Conservation (phyloP, 2,888 invertebrate species). For the Euzetes globulus region DNA sequence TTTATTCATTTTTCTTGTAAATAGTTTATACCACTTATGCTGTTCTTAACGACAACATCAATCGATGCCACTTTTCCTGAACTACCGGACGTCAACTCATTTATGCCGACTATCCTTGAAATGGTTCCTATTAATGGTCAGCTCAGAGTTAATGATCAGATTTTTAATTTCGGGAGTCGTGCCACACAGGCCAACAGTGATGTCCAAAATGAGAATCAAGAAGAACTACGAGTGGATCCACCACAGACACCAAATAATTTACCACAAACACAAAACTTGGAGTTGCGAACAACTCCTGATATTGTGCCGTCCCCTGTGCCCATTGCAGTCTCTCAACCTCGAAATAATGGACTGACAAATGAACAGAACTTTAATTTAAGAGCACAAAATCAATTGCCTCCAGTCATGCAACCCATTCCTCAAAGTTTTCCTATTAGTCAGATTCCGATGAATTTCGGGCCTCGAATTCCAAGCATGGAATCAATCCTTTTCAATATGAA, state of each 20-base stretch:
- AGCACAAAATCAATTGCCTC: neutral
- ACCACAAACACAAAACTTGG: neutral
- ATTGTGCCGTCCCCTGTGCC: neutral
- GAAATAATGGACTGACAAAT: neutral
- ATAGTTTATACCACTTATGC: neutral
- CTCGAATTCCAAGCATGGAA: neutral
- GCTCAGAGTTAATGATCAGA: conserved; percentile 2
- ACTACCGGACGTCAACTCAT: neutral
- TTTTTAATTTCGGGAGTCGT: neutral
- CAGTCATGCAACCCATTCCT: no score
- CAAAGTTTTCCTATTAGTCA: no score
- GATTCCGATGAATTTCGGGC: neutral
- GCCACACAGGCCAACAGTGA: neutral
- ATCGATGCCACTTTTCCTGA: neutral
- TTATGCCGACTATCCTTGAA: neutral
- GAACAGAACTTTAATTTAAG: no score
- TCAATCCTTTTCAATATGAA: neutral
- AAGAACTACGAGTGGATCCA: neutral
- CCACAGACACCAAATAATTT: neutral
- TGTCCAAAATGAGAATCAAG: neutral
- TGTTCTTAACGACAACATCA: neutral
- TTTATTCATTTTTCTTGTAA: neutral
- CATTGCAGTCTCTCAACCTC: neutral
- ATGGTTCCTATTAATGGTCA: conserved; percentile 11
- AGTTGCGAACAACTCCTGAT: no score